Evolutionary conservation across 64 coral and sea anemone species (phyloP).

Genomic region (Hydrozoanthus tunicans): DNA sequence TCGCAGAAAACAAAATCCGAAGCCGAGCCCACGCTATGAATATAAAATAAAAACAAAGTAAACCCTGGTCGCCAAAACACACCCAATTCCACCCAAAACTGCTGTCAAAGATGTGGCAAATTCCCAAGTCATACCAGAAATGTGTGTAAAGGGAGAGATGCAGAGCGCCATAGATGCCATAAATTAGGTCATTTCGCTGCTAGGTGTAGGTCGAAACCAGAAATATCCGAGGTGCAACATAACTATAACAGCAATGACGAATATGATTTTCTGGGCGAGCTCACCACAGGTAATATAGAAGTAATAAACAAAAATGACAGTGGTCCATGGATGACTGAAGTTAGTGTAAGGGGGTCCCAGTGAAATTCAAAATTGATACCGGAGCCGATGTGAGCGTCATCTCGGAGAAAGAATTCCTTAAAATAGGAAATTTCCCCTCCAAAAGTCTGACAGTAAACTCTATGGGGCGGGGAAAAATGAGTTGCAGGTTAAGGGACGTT

Average conservation of each 20-base stretch:
- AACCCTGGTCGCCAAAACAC: neutral
- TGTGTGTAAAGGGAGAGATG: too few species aligned
- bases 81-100: neutral
- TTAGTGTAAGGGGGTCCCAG: too few species aligned
- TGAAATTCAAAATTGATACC: too few species aligned
- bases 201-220: neutral
- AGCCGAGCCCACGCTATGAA: neutral
- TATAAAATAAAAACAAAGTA: neutral
- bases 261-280: too few species aligned
- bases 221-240: neutral
- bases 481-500: too few species aligned
- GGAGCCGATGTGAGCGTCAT: neutral
- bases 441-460: too few species aligned
- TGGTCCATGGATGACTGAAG: too few species aligned
- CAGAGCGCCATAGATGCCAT: too few species aligned
- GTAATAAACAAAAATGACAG: neutral
- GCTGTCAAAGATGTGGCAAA: slow-evolving; percentile 20
- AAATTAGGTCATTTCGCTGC: neutral
- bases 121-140: neutral
- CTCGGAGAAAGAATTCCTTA: too few species aligned
- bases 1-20: slow-evolving; percentile 12
- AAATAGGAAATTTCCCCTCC: neutral
- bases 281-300: neutral
- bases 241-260: neutral
- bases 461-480: too few species aligned